A percentile compares a stretch with the other conserved stretches of the same genome.
phyloP scores from a whole-genome alignment of 1,140 invertebrate genomes.

The Physella acuta region DNA sequence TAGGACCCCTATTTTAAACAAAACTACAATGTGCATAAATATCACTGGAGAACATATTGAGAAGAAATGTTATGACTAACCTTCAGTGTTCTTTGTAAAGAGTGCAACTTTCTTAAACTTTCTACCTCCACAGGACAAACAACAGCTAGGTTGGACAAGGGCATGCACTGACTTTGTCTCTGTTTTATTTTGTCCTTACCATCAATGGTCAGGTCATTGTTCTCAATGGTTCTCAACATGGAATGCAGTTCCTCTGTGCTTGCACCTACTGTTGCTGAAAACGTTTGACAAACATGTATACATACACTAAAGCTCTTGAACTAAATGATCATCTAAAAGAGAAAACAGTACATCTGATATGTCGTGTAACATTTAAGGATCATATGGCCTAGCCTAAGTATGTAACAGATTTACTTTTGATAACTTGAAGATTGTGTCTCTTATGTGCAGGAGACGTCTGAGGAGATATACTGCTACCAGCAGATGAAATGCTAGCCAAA shows the following conservation, averaged over 20 bases:
- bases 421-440: constrained; percentile 5
- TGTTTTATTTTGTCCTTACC: constrained; percentile 43
- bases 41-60: no score
- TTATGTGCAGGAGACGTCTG: not conserved
- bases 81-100: constrained; percentile 49
- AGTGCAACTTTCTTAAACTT: constrained; percentile 40
- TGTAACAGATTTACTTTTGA: not conserved
- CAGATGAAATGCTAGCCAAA: constrained; percentile 19
- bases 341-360: no score
- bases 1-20: not conserved
- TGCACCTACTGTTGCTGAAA: not conserved
- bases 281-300: no score
- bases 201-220: constrained; percentile 44
- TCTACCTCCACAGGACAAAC: constrained; percentile 28
- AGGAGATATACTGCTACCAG: constrained; percentile 1
- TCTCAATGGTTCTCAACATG: constrained; percentile 40
- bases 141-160: constrained; percentile 2
- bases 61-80: constrained; percentile 26
- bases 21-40: not conserved
- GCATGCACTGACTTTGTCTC: constrained; percentile 35
- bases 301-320: no score
- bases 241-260: constrained; percentile 40
- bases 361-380: no score
- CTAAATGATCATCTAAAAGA: no score
- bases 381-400: no score